These are phyloP conservation scores for Wiebesia pumilae DNA, from an alignment of 1,140 invertebrate species.

Conservation along the genomic window DNA sequence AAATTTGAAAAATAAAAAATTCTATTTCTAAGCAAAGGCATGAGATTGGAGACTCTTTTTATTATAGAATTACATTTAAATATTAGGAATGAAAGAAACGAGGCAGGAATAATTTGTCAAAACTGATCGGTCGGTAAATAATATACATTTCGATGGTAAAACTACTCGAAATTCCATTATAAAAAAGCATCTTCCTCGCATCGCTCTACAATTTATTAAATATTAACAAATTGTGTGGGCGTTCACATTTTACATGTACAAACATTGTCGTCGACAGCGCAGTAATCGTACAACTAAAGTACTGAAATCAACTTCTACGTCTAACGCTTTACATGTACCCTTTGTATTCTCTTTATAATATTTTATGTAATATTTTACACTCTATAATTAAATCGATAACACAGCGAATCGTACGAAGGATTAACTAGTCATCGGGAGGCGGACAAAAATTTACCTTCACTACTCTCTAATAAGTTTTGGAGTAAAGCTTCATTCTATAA, in stretches of 20 bases:
- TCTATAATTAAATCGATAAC: slow-evolving; percentile 41
- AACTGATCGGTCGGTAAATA: neutral
- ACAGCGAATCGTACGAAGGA: slow-evolving; percentile 27
- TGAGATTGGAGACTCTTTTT: too few species aligned
- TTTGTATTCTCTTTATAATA: slow-evolving; percentile 34
- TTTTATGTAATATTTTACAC: slow-evolving; percentile 34
- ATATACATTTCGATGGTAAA: neutral
- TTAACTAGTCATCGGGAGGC: slow-evolving; percentile 14
- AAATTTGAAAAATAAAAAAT: too few species aligned
- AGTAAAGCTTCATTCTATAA: slow-evolving; percentile 18
- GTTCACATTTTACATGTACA: slow-evolving; percentile 37
- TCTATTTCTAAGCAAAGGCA: neutral
- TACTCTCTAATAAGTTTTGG: neutral
- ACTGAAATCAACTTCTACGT: neutral
- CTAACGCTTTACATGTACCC: slow-evolving; percentile 39
- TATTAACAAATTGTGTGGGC: slow-evolving; percentile 33
- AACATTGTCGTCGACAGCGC: slow-evolving; percentile 13
- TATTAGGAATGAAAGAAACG: neutral
- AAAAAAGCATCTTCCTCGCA: neutral
- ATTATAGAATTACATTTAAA: neutral
- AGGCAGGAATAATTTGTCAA: neutral
- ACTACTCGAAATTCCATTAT: neutral
- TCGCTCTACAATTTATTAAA: slow-evolving; percentile 29
- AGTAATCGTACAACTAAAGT: slow-evolving; percentile 18
- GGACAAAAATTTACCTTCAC: slow-evolving; percentile 12